Evolutionary conservation across 2,113 vertebrate species (phyloP).

Genomic region (Ondatra zibethicus): DNA sequence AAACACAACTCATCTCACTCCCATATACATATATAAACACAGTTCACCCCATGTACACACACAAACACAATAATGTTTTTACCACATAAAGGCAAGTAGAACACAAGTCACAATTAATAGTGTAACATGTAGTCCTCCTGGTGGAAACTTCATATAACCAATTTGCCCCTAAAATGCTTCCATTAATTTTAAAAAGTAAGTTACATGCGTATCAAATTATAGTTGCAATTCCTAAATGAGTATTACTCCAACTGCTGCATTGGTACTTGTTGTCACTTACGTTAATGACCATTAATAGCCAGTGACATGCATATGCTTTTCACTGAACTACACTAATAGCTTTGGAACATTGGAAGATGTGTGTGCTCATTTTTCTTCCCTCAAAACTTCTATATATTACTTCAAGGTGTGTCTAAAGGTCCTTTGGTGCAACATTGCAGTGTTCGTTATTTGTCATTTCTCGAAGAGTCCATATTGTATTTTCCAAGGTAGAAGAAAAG

Average conservation of each 20-base stretch:
- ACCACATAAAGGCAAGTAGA: not conserved
- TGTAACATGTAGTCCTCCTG: not conserved
- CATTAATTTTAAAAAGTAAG: not conserved
- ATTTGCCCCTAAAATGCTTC: not conserved
- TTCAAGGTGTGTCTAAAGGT: not conserved
- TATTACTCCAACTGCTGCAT: not conserved
- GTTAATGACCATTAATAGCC: slow-evolving; percentile 2
- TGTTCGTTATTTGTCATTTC: not conserved
- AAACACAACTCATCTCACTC: not conserved
- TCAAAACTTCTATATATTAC: not conserved
- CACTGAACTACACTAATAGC: not conserved
- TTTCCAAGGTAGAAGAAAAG: slow-evolving; percentile 20
- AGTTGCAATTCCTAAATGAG: not conserved
- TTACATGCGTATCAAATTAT: not conserved
- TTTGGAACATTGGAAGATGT: not conserved
- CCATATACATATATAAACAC: not conserved
- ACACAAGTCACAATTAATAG: not conserved
- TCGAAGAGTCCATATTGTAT: not conserved
- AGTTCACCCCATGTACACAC: too few species aligned
- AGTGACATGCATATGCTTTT: not conserved
- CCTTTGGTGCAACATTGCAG: not conserved
- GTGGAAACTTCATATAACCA: not conserved
- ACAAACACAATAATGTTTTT: not conserved
- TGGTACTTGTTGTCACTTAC: not conserved
- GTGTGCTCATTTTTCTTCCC: rapidly evolving